Evolutionary conservation across 1,140 invertebrate species (phyloP).

Genomic region (Drosophila mauritiana): DNA sequence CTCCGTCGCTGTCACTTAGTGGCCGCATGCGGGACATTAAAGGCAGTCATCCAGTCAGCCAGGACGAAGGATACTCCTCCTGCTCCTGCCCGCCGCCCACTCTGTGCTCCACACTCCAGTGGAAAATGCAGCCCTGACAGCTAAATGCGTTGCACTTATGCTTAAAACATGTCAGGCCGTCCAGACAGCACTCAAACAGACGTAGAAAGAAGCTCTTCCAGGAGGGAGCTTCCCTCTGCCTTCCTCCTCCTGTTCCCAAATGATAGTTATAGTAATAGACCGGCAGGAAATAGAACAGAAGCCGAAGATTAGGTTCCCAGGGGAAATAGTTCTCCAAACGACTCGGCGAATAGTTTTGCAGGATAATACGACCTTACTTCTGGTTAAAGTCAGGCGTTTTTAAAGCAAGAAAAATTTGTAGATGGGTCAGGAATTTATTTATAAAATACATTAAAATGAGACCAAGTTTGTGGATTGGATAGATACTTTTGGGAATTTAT

Average conservation of each 20-base stretch:
- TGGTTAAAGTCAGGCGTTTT: neutral
- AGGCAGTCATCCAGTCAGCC: slow-evolving; percentile 67
- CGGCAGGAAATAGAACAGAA: slow-evolving; percentile 12
- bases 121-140: slow-evolving; percentile 70
- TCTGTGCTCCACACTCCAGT: neutral
- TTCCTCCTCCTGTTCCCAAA: slow-evolving; percentile 5
- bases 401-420: neutral
- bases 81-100: neutral
- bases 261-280: slow-evolving; percentile 44
- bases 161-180: slow-evolving; percentile 78
- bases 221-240: slow-evolving; percentile 4
- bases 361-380: neutral
- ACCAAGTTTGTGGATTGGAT: too few relatives aligned
- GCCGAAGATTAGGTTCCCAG: slow-evolving; percentile 49
- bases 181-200: slow-evolving; percentile 77
- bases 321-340: neutral
- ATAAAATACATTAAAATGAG: too few relatives aligned
- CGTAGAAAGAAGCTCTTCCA: slow-evolving; percentile 13
- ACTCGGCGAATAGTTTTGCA: neutral
- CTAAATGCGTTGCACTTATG: slow-evolving; percentile 83
- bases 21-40: slow-evolving; percentile 56
- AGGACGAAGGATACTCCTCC: slow-evolving; percentile 32
- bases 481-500: too few relatives aligned
- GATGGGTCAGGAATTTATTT: too few relatives aligned
- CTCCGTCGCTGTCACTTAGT: slow-evolving; percentile 50